Conservation (phyloP, 2,888 invertebrate species). For the Athrips mouffetella region DNA sequence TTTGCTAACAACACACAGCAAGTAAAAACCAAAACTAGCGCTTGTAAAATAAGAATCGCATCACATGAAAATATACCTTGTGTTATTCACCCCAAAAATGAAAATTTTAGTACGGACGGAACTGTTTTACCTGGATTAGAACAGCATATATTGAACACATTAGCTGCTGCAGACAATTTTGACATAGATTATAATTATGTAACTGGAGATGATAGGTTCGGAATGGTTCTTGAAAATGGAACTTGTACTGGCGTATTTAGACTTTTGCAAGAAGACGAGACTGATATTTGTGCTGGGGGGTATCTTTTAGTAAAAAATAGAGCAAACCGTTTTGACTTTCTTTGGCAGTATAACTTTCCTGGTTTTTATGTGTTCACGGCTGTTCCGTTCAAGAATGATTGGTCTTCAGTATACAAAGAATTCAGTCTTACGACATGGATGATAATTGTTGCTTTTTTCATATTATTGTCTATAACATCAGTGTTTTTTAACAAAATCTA, state of each 20-base stretch:
- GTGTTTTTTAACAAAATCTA: not conserved
- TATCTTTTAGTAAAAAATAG: no score
- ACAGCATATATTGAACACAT: slow-evolving; percentile 6
- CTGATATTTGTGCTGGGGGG: slow-evolving; percentile 22
- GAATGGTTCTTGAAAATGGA: slow-evolving; percentile 7
- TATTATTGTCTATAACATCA: no score
- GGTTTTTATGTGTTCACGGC: slow-evolving; percentile 10
- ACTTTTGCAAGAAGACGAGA: slow-evolving; percentile 8
- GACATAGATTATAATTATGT: slow-evolving; percentile 1
- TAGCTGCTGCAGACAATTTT: slow-evolving; percentile 4
- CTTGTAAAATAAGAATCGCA: slow-evolving; percentile 19
- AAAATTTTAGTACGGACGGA: not conserved
- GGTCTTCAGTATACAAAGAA: slow-evolving; percentile 17
- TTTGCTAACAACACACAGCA: slow-evolving; percentile 12
- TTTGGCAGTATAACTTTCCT: no score
- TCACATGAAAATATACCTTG: slow-evolving; percentile 18
- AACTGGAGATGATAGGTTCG: not conserved
- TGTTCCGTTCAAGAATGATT: slow-evolving; percentile 2
- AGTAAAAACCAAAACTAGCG: slow-evolving; percentile 2
- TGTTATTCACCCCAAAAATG: slow-evolving; percentile 1
- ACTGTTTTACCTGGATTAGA: slow-evolving; percentile 9
- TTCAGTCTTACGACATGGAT: slow-evolving; percentile 12
- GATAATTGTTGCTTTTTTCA: slow-evolving; percentile 7
- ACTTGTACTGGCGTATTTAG: slow-evolving; percentile 17
- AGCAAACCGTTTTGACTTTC: no score